Base-by-base conservation (phyloP, 2,797 vertebrate genomes). In the Brotula barbata region DNA sequence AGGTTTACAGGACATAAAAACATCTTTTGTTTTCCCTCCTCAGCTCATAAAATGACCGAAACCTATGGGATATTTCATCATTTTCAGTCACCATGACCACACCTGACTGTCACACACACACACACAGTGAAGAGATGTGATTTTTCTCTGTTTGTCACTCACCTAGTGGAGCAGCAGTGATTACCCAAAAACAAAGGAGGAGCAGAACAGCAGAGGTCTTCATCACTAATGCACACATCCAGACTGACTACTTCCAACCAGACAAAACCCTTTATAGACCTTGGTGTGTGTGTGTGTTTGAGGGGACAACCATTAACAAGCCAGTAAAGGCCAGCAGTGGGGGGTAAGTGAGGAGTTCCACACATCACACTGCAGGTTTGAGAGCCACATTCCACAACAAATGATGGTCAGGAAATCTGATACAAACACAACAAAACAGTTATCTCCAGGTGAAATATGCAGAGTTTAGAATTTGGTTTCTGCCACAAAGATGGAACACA, bases 191-290 rank as follows among this genome's bases (percentile, higher is more conserved):
- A 19, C 65, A 73, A 39, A 86, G 36, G 20, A 25, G 42, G 34
- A 91, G 63, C 46, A 89, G 67, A 75, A 54, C 44, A 6, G 36
- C 21, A 14, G 25, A 1, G 17, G 66, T 67, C 83, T 48, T 77
- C 85, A 84, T 79, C 51, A 16, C 54, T 17, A n/a, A 60, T 23
- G 13, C 36, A 42, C 22, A 42, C 79, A 77, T 76, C 3, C 3
- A 71, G 56, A 57, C 31, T 64, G 46, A 43, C 41, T 45, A 16
- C 22, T 7, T 22, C 41, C 41, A 17, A 20, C 17, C 25, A 64
- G 13, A 52, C 39, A 39, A 21, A 28, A 17, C 46, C 44, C 19
- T 82, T 88, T 85, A 84, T 74, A 78, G 25, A 58, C 17, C 17
- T 17, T 0, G 40, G 63, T 57, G 19, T 58, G 53, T 31, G 40